Conservation (phyloP, 2,113 vertebrate species). For the Hoplias malabaricus region DNA sequence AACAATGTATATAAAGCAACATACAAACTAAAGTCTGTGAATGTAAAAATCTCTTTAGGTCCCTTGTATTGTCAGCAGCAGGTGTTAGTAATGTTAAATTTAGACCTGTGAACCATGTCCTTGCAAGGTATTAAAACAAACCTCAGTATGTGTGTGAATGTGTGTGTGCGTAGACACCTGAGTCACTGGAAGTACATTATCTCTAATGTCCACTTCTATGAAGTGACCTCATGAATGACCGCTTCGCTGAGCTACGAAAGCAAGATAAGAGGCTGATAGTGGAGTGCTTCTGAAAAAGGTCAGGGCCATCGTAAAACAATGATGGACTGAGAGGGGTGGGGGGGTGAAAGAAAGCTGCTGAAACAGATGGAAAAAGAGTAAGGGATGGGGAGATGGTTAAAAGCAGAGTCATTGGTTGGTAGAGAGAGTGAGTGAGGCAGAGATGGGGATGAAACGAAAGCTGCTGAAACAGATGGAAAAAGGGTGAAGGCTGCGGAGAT, state of each 20-base stretch:
- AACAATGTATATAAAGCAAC: too few species aligned
- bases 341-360: not conserved
- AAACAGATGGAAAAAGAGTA: slow-evolving; percentile 5
- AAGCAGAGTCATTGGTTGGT: not conserved
- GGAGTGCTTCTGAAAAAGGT: slow-evolving; percentile 51
- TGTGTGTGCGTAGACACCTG: slow-evolving; percentile 30
- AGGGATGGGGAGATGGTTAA: not conserved
- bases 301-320: slow-evolving; percentile 52
- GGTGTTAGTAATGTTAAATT: too few species aligned
- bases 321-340: slow-evolving; percentile 29
- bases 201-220: slow-evolving; percentile 49
- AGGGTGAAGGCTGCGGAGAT: not conserved
- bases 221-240: slow-evolving; percentile 52
- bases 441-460: not conserved
- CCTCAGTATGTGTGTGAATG: not conserved
- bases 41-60: too few species aligned
- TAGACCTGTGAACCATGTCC: too few species aligned
- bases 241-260: slow-evolving; percentile 29
- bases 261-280: slow-evolving; percentile 53
- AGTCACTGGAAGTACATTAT: slow-evolving; percentile 55
- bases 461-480: slow-evolving; percentile 10
- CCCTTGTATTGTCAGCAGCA: too few species aligned
- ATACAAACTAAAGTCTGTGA: too few species aligned
- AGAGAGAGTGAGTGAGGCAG: not conserved
- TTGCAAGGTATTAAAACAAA: not conserved